Conservation (phyloP, 1,140 invertebrate genomes). For the Drosophila lini region DNA sequence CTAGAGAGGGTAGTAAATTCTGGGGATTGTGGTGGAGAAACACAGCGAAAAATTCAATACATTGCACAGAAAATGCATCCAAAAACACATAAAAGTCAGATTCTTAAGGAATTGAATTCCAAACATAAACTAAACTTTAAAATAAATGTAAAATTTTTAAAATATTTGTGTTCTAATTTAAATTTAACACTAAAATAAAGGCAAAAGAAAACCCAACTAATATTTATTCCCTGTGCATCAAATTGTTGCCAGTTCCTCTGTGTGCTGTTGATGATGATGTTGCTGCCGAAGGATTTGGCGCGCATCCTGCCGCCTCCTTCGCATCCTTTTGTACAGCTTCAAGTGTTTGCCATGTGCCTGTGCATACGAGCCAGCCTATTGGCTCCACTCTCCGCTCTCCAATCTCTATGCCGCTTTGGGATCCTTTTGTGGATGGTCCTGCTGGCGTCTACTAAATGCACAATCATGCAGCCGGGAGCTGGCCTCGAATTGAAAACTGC, state of each 20-base stretch:
- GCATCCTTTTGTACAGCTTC: slow-evolving; percentile 24
- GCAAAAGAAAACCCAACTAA: background rate
- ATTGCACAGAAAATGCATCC: background rate
- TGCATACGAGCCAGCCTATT: slow-evolving; percentile 64
- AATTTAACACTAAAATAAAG: too few relatives aligned
- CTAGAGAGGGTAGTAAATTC: slow-evolving; percentile 9
- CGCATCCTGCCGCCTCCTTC: slow-evolving; percentile 14
- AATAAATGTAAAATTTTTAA: too few relatives aligned
- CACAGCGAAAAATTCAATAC: slow-evolving; percentile 2
- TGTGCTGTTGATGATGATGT: slow-evolving; percentile 44
- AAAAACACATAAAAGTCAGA: too few relatives aligned
- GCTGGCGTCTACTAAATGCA: slow-evolving; percentile 65
- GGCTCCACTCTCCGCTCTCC: slow-evolving; percentile 2
- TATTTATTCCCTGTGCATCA: slow-evolving; percentile 6
- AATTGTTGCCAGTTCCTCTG: slow-evolving; percentile 49
- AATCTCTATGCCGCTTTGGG: slow-evolving; percentile 3
- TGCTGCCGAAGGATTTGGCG: slow-evolving; percentile 55
- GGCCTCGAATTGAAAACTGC: slow-evolving; percentile 53
- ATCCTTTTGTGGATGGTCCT: slow-evolving; percentile 10
- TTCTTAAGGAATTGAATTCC: background rate
- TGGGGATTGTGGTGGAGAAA: slow-evolving; percentile 4
- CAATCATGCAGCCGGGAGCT: slow-evolving; percentile 56
- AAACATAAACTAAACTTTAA: too few relatives aligned
- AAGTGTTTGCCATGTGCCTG: slow-evolving; percentile 76
- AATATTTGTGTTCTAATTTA: too few relatives aligned